A percentile compares a stretch with the other conserved stretches of the same genome.
Conservation (phyloP, 30 jellyfish, hydroid and myxozoan species). For the Mastigias papua region DNA sequence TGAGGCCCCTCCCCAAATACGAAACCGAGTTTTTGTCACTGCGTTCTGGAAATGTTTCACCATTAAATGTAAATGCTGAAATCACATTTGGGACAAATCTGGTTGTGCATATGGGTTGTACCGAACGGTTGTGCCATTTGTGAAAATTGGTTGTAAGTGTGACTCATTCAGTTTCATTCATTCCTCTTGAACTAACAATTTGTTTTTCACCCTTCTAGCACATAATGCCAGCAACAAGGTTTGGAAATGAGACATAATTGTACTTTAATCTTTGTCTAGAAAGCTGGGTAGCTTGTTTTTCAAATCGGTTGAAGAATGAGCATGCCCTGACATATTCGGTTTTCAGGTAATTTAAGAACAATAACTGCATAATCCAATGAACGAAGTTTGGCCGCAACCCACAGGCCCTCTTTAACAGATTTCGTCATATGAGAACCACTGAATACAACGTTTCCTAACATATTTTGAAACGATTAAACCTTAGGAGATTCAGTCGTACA, state of each 20-base stretch:
- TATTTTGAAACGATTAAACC: too few species aligned
- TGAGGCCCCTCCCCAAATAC: too few species aligned
- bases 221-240: not conserved
- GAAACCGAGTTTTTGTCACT: too few species aligned
- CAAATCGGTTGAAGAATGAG: conserved; percentile 19
- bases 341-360: conserved; percentile 41
- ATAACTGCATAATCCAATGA: not conserved
- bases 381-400: conserved; percentile 24
- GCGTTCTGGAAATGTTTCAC: too few species aligned
- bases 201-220: not conserved
- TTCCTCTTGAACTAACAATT: not conserved
- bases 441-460: too few species aligned
- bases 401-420: not conserved
- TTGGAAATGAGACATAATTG: not conserved
- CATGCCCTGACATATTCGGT: conserved; percentile 67
- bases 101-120: too few species aligned
- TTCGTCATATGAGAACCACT: not conserved
- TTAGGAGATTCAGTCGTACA: too few species aligned
- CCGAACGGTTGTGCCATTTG: too few species aligned
- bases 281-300: conserved; percentile 1
- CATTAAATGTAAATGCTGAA: too few species aligned
- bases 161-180: too few species aligned
- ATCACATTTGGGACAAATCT: too few species aligned
- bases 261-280: conserved; percentile 4
- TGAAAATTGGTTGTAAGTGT: too few species aligned